Conservation (phyloP, 2,888 invertebrate species). For the Nesidiocoris tenuis region DNA sequence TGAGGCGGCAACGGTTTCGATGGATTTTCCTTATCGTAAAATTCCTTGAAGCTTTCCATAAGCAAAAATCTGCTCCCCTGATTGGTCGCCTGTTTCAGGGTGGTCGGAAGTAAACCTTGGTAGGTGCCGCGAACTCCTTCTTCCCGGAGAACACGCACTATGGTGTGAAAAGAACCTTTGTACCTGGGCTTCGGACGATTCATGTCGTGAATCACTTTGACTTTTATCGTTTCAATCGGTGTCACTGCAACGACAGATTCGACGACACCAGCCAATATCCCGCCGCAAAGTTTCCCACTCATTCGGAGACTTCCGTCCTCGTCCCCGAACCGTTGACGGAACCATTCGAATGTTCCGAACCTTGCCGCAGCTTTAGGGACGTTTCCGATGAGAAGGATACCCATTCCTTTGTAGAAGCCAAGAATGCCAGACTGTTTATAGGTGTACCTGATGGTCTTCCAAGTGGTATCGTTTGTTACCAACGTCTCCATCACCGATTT, state of each 20-base stretch:
- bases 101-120: slow-evolving; percentile 93
- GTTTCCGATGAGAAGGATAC: slow-evolving; percentile 92
- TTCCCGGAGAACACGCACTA: slow-evolving; percentile 77
- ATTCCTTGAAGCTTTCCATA: slow-evolving; percentile 90
- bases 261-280: slow-evolving; percentile 90
- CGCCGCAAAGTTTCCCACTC: slow-evolving; percentile 78
- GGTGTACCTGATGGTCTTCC: slow-evolving; percentile 88
- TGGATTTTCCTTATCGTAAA: slow-evolving; percentile 83
- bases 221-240: slow-evolving; percentile 99
- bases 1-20: slow-evolving; percentile 81
- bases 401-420: slow-evolving; percentile 92
- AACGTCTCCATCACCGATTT: slow-evolving; percentile 67
- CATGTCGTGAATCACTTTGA: slow-evolving; percentile 98
- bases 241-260: slow-evolving; percentile 97
- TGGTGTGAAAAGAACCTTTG: slow-evolving; percentile 91
- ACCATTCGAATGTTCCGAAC: slow-evolving; percentile 94
- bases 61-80: slow-evolving; percentile 98
- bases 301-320: slow-evolving; percentile 76
- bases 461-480: slow-evolving; percentile 79
- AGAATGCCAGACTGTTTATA: slow-evolving; percentile 82
- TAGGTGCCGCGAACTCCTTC: slow-evolving; percentile 80
- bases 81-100: slow-evolving; percentile 96
- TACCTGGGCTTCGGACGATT: slow-evolving; percentile 84
- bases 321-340: slow-evolving; percentile 74
- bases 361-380: slow-evolving; percentile 97